A percentile compares a stretch with the other conserved stretches of the same genome.
Conservation (phyloP, 2,888 invertebrate genomes). For the Xylota sylvarum region DNA sequence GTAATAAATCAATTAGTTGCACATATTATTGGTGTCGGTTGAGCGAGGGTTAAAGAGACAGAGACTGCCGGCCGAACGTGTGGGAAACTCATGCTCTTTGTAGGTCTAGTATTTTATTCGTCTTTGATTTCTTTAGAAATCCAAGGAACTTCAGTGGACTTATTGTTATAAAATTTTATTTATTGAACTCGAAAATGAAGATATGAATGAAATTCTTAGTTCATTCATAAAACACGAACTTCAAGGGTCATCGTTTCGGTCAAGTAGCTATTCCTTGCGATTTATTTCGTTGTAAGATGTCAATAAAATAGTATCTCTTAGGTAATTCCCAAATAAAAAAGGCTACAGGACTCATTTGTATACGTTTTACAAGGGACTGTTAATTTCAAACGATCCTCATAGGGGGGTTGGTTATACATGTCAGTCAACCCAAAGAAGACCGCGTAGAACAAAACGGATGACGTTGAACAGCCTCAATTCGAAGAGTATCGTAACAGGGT, state of each 20-base stretch:
- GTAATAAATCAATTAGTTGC: constrained; percentile 76
- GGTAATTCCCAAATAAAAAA: no score
- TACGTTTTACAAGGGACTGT: no score
- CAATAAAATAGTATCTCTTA: neutral
- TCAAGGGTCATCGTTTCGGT: constrained; percentile 1
- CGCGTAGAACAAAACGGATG: no score
- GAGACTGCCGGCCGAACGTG: constrained; percentile 48
- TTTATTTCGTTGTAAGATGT: no score
- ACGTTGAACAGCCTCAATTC: no score
- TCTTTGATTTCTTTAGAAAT: constrained; percentile 71
- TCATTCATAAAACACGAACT: constrained; percentile 25
- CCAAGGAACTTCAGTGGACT: neutral
- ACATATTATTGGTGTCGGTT: constrained; percentile 41
- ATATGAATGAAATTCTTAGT: constrained; percentile 46
- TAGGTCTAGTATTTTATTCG: constrained; percentile 26
- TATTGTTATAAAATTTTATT: constrained; percentile 57
- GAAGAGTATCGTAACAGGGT: no score
- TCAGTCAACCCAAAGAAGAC: no score
- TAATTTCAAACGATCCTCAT: no score
- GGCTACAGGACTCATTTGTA: no score
- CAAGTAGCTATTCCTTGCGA: no score
- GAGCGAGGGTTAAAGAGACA: constrained; percentile 43
- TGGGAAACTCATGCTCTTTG: constrained; percentile 51
- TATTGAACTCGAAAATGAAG: constrained; percentile 49
- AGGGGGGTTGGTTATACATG: no score